Evolutionary conservation across 2,888 invertebrate species (phyloP), one percentile per base, ranked within the genome.

Genomic region (Nymphalis c-album): DNA sequence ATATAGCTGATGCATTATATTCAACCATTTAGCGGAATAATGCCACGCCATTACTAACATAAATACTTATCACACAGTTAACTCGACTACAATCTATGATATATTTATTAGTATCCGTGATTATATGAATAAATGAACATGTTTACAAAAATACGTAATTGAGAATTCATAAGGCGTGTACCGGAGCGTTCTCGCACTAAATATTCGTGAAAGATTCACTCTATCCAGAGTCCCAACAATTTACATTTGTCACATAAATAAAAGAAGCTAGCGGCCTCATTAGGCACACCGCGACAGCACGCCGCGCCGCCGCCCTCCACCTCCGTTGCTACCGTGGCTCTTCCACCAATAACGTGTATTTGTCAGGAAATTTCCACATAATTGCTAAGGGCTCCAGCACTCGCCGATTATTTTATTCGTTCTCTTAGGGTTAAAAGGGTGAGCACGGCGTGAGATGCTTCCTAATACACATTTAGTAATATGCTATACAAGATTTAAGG

Each of bases 181-280:
- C 69, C 69, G 68, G 74, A 77, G 73, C 76, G 78, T 79, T 80
- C 78, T 81, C 76, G 80, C 78, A 83, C 82, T 86, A 86, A 86
- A 86, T 87, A 85, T 86, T 85, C 82, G 57, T 57, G 40, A 57
- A 57, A 85, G 81, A 86, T 85, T 85, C 80, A 80, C 80, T 77
- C 68, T 72, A 73, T 77, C 72, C 74, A 68, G 74, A 70, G 75
- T 74, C 67, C 78, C 77, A 81, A 82, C 84, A 85, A 88, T 89
- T 87, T 87, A 84, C 86, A 90, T 89, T 88, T 86, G 87, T 88
- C 87, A 85, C 85, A 87, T 90, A 88, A 89, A 90, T 89, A 89
- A 87, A 88, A 87, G 86, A 84, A 85, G 85, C 86, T 83, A 85
- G 84, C 78, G 82, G 77, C 80, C 87, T 90, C 89, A 89, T 89